Conservation (phyloP, 2,797 vertebrate species). For the Brachyrhaphis roseni region DNA sequence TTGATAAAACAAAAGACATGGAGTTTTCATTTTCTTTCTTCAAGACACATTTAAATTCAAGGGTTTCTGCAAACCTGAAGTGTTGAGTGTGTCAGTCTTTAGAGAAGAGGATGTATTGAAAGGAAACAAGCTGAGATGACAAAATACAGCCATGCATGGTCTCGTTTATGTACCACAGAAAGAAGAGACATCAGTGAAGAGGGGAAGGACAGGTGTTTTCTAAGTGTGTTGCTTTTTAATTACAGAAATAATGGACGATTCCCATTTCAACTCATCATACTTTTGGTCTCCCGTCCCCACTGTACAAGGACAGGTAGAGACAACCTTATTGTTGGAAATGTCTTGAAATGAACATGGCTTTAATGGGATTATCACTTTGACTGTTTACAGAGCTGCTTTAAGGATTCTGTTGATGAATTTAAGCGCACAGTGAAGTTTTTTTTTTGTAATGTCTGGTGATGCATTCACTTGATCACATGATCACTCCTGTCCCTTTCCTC, state of each 20-base stretch:
- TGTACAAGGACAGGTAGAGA: conserved; percentile 96
- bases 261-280: conserved; percentile 99
- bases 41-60: neutral
- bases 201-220: conserved; percentile 75
- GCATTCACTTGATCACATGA: conserved; percentile 41
- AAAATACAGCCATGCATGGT: conserved; percentile 52
- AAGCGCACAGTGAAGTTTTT: conserved; percentile 25
- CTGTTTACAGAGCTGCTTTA: conserved; percentile 34
- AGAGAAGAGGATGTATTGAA: conserved; percentile 54
- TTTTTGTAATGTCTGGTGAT: conserved; percentile 21
- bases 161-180: conserved; percentile 43
- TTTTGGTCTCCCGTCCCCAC: conserved; percentile 99
- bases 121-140: conserved; percentile 59
- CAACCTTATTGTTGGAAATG: conserved; percentile 81
- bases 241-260: conserved; percentile 98
- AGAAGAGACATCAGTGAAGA: conserved; percentile 17
- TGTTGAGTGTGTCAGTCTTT: neutral
- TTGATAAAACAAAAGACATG: neutral
- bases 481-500: conserved; percentile 63
- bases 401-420: conserved; percentile 31
- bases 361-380: conserved; percentile 31
- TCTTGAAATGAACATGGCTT: conserved; percentile 74
- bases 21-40: neutral
- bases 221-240: conserved; percentile 86
- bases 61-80: neutral